phyloP scores from a whole-genome alignment of 2,113 vertebrate species.

The Probosciger aterrimus region DNA sequence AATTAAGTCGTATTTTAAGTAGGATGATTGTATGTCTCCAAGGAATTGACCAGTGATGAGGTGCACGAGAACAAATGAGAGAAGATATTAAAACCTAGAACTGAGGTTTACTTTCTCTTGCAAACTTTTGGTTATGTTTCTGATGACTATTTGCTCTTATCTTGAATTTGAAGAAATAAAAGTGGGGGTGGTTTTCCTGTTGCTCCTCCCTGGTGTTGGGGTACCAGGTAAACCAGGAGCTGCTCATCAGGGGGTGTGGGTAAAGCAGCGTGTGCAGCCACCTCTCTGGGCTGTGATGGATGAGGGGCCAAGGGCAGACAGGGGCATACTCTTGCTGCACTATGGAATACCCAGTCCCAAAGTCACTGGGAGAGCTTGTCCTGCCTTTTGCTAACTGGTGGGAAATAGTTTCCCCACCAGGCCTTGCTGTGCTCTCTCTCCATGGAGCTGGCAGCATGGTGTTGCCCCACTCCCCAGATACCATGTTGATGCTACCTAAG shows the following conservation, averaged over 20 bases:
- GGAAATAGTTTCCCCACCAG: background rate
- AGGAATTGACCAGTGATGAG: background rate
- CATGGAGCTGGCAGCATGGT: rapidly evolving
- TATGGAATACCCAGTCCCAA: background rate
- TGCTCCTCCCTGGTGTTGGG: background rate
- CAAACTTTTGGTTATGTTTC: background rate
- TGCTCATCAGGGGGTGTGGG: background rate
- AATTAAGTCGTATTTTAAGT: background rate
- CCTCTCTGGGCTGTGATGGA: background rate
- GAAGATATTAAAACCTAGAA: background rate
- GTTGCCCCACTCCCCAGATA: background rate
- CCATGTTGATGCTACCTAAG: rapidly evolving
- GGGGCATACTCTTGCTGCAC: rapidly evolving
- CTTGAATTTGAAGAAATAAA: background rate
- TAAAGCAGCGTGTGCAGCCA: rapidly evolving
- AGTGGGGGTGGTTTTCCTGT: background rate
- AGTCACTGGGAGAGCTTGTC: background rate
- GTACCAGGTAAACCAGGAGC: background rate
- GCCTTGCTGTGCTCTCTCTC: background rate
- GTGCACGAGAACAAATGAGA: background rate
- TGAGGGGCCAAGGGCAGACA: background rate
- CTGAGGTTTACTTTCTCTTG: background rate
- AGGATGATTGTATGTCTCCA: background rate
- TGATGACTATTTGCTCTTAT: background rate
- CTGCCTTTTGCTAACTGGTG: background rate